Base-by-base conservation (phyloP, 2,113 vertebrate species). In the Anhinga anhinga region DNA sequence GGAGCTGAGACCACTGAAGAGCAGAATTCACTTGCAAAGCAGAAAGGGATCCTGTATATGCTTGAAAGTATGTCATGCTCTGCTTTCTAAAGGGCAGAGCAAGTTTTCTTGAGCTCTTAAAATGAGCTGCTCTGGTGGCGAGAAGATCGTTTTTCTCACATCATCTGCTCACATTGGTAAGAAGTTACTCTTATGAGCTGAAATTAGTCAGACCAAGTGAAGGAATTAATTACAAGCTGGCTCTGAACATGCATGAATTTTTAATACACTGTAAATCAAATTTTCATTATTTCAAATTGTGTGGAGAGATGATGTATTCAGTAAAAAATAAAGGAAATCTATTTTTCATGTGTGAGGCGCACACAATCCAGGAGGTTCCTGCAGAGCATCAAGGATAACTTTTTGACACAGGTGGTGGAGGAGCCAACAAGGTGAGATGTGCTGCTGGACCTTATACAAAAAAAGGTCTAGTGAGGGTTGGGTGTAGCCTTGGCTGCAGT, bases 31-130 rank as follows among this genome's bases (percentile, higher is more conserved):
- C 23, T 65, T 38, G 26, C 11, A 22, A 52, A 93, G 11, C 55
- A 56, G 53, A 56, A 73, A 47, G 12, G 10, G 13, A 15, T 63
- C 4, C 17, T 21, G 7, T 16, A 14, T 0, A 0, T 30, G 8
- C 18, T 34, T 32, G 34, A 26, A 3, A 70, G 7, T 13, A 30
- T 16, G 22, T 30, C 5, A 1, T 14, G 11, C 22, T 67, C 45
- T 53, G 21, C 10, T 62, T 74, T n/a, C n/a, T 49, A 29, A 32
- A 85, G 26, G 52, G 32, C 29, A 79, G 25, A 58, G 32, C 13
- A 91, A n/a, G 11, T 40, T 69, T 86, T 21, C n/a, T 26, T 0
- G 3, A 18, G 38, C 25, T 40, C 40, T 83, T 73, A 47, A 77
- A 81, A 63, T 38, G 25, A 82, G 25, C 71, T 71, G 20, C 19